Conservation (phyloP, 2,113 vertebrate genomes). For the Peromyscus leucopus region DNA sequence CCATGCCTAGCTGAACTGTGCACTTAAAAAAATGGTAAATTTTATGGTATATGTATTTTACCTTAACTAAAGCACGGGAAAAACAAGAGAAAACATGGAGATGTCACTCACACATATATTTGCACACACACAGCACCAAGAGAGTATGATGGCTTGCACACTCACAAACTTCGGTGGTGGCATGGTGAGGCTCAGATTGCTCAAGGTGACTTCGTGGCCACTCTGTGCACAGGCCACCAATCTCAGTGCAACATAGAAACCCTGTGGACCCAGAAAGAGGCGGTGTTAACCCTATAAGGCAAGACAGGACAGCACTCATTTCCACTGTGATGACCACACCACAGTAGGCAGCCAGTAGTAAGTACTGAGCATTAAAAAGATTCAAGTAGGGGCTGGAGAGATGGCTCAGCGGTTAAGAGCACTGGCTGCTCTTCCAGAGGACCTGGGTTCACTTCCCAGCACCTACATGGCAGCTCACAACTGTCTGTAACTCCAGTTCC, state of each 20-base stretch:
- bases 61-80: not conserved
- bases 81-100: not conserved
- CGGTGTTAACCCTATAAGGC: not conserved
- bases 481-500: no score
- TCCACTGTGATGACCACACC: not conserved
- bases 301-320: not conserved
- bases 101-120: not conserved
- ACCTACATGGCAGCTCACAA: no score
- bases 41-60: not conserved
- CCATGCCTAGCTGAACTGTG: not conserved
- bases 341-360: not conserved
- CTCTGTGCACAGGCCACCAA: constrained; percentile 97
- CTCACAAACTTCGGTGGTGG: constrained; percentile 98
- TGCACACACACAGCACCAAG: not conserved
- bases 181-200: constrained; percentile 91
- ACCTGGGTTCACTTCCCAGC: no score
- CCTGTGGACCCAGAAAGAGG: constrained; percentile 86
- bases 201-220: constrained; percentile 93
- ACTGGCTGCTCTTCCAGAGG: no score
- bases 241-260: constrained; percentile 95
- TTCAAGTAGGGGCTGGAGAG: no score
- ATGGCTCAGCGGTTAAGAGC: no score
- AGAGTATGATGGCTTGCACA: constrained; percentile 58
- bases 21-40: not conserved
- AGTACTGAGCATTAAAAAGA: not conserved